Base-by-base conservation (phyloP, 2,797 vertebrate genomes). In the Squalus acanthias region DNA sequence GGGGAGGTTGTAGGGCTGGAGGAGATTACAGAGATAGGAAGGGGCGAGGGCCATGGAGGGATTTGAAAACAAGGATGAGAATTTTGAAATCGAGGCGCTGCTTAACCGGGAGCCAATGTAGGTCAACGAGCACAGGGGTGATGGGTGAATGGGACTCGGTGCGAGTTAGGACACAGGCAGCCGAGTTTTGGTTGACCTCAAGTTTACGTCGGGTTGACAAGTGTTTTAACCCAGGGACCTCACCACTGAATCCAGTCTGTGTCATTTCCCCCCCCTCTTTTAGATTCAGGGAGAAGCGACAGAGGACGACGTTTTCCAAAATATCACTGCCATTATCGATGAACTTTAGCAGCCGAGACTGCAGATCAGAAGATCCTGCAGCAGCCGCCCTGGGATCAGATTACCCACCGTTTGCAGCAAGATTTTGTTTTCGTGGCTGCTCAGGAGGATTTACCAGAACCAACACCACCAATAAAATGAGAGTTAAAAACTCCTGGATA, bases 381-480 rank as follows among this genome's bases (percentile, higher is more conserved):
- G 17, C n/a, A 26, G n/a, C n/a, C 24, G n/a, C 24, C n/a, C 91
- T 67, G 63, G 63, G 65, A 93, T 93, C 91, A 69, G 65, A 93
- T 69, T 24, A 22, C 8, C 53, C 65, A 24, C 17, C 12, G 39
- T 91, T 93, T 39, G 8, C 91, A 69, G 22, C 91, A 0, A 93
- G 65, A 4, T 69, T 93, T 69, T 93, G 17, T 93, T 67, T 93
- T 26, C 63, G 17, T 93, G 91, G 17, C 91, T 46, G 65, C 65
- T 24, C 46, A 17, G 20, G n/a, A 93, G n/a, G 65, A 93, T 93
- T 93, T 46, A 69, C 65, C 65, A 46, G 65, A 65, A 93, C n/a
- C 91, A 50, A 85, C 39, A 85, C 63, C 91, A 91, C 29, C 57
- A 93, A 69, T 93, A 93, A 93, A 93, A 93, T 67, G 91, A 39